A percentile compares a stretch with the other conserved stretches of the same genome.
These are phyloP conservation scores for Lepisosteus oculatus DNA, from an alignment of 2,113 vertebrate genomes.

Conservation along the genomic window DNA sequence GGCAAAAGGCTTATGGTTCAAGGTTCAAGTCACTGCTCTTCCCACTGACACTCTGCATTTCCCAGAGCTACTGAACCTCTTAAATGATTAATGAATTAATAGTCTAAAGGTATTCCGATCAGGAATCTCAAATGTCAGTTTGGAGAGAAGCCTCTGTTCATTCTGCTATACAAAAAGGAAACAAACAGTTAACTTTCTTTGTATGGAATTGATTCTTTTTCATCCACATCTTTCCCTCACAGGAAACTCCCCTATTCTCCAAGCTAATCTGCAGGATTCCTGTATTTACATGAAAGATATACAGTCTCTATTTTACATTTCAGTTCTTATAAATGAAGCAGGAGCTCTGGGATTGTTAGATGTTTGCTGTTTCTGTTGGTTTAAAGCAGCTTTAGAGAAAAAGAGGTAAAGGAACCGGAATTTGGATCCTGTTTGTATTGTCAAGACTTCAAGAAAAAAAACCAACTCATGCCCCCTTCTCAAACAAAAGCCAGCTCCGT, in stretches of 20 bases:
- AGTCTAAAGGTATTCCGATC: no score
- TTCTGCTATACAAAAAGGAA: not conserved
- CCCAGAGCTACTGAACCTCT: no score
- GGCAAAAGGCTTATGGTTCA: no score
- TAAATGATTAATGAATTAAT: no score
- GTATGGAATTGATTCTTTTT: not conserved
- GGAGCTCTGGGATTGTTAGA: slow-evolving; percentile 31
- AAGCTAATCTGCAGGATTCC: slow-evolving; percentile 25
- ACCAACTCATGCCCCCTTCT: slow-evolving; percentile 5
- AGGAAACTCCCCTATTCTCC: slow-evolving; percentile 3
- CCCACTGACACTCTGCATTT: no score
- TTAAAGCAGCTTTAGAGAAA: slow-evolving; percentile 34
- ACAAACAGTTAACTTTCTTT: slow-evolving; percentile 10
- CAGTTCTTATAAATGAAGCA: slow-evolving; percentile 17
- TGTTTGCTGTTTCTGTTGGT: slow-evolving; percentile 24
- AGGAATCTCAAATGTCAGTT: no score
- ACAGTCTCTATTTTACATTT: slow-evolving; percentile 16
- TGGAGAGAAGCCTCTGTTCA: no score
- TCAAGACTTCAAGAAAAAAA: slow-evolving; percentile 22
- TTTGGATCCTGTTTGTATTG: slow-evolving; percentile 52
- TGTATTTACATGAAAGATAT: slow-evolving; percentile 36
- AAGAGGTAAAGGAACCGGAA: slow-evolving; percentile 56
- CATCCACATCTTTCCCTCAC: not conserved
- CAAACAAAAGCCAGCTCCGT: slow-evolving; percentile 13
- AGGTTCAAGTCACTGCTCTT: no score